Conservation (phyloP, 2,113 vertebrate genomes). For the Thomomys bottae region DNA sequence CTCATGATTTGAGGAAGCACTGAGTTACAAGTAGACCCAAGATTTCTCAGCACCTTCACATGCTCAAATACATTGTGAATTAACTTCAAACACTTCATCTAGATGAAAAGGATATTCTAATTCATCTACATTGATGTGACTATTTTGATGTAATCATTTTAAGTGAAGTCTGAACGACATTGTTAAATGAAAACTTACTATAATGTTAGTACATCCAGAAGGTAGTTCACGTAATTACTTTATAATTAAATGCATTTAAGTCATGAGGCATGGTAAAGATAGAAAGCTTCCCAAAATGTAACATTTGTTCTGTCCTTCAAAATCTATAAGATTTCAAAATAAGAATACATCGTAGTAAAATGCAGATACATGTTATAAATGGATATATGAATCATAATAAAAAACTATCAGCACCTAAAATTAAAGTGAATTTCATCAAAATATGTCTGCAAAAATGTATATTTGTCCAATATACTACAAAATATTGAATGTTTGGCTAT, state of each 20-base stretch:
- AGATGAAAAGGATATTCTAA: conserved; percentile 10
- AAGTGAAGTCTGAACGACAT: conserved; percentile 27
- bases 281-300: not conserved
- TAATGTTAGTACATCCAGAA: not conserved
- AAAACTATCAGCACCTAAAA: not conserved
- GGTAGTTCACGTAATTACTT: not conserved
- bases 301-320: not conserved
- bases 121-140: not conserved
- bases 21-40: not conserved
- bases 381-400: not conserved
- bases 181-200: conserved; percentile 42
- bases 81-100: not conserved
- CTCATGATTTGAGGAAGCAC: not conserved
- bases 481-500: not conserved
- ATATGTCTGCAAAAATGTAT: not conserved
- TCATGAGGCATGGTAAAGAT: not conserved
- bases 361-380: not conserved
- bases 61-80: conserved; percentile 3
- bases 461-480: not conserved
- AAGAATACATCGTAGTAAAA: not conserved
- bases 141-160: conserved; percentile 37
- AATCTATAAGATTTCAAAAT: not conserved
- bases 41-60: not conserved
- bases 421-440: not conserved
- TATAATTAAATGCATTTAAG: conserved; percentile 7